Evolutionary conservation across 2,888 invertebrate species (phyloP).

Genomic region (Catocala sponsa): DNA sequence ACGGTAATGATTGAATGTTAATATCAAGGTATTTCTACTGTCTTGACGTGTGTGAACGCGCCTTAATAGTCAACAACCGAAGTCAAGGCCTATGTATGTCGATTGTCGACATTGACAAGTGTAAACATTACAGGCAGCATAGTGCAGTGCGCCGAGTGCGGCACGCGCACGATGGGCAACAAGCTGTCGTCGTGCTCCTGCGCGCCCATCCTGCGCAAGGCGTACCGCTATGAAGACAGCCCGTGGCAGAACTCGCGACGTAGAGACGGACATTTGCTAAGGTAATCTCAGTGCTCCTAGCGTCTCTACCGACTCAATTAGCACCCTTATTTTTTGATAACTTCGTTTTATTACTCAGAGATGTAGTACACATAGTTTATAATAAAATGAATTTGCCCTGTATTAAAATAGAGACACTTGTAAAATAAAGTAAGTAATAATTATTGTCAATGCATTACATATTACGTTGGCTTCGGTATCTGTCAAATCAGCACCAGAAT

Average conservation of each 20-base stretch:
- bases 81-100: neutral
- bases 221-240: slow-evolving; percentile 98
- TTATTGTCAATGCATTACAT: too few relatives aligned
- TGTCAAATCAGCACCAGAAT: too few relatives aligned
- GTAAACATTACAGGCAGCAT: slow-evolving; percentile 80
- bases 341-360: too few relatives aligned
- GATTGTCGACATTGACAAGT: slow-evolving; percentile 12
- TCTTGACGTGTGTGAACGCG: neutral
- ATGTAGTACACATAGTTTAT: too few relatives aligned
- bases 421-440: too few relatives aligned
- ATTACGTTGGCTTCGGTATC: too few relatives aligned
- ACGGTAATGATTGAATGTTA: too few relatives aligned
- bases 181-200: slow-evolving; percentile 99
- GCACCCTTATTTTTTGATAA: too few relatives aligned
- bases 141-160: slow-evolving; percentile 88
- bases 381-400: too few relatives aligned
- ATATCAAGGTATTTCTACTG: neutral
- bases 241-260: slow-evolving; percentile 97
- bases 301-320: too few relatives aligned
- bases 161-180: slow-evolving; percentile 96
- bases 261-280: slow-evolving; percentile 95
- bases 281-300: slow-evolving; percentile 82
- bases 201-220: slow-evolving; percentile 98
- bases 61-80: neutral
- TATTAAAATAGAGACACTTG: too few relatives aligned